A percentile compares a stretch with the other conserved stretches of the same genome.
phyloP scores from a whole-genome alignment of 2,888 invertebrate species.

The Microplitis deprimator region DNA sequence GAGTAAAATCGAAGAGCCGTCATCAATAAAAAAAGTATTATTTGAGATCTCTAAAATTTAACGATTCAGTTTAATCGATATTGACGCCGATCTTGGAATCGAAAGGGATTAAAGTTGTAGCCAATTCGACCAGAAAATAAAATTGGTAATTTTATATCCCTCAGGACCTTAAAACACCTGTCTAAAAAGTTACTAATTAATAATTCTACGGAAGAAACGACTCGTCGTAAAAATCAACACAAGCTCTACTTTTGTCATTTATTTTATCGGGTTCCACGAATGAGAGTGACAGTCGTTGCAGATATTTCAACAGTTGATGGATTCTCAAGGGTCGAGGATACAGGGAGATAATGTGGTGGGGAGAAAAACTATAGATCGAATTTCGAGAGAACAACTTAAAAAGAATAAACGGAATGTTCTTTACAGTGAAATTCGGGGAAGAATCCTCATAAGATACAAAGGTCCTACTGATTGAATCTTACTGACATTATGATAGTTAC shows the following conservation, averaged over 20 bases:
- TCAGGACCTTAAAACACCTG: slow-evolving; percentile 28
- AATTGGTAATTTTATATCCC: slow-evolving; percentile 67
- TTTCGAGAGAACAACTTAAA: slow-evolving; percentile 28
- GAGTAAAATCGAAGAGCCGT: slow-evolving; percentile 26
- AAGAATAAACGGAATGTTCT: slow-evolving; percentile 26
- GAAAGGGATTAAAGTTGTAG: slow-evolving; percentile 54
- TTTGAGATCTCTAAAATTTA: slow-evolving; percentile 50
- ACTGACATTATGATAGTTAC: background rate
- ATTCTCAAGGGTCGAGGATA: slow-evolving; percentile 10
- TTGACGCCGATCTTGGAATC: slow-evolving; percentile 46
- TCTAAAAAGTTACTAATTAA: slow-evolving; percentile 63
- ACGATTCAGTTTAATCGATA: slow-evolving; percentile 49
- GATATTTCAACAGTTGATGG: slow-evolving; percentile 45
- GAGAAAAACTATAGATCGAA: slow-evolving; percentile 35
- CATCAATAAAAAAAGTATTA: slow-evolving; percentile 19
- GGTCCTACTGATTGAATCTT: background rate
- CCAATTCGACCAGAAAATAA: slow-evolving; percentile 53
- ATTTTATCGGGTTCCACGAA: slow-evolving; percentile 47
- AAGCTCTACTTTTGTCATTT: slow-evolving; percentile 42
- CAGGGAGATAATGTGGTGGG: slow-evolving; percentile 13
- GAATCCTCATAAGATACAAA: background rate
- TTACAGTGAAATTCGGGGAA: slow-evolving; percentile 21
- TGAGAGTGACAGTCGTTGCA: slow-evolving; percentile 35
- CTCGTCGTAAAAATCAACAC: slow-evolving; percentile 61
- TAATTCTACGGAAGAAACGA: slow-evolving; percentile 59